Evolutionary conservation across 2,888 invertebrate species (phyloP).

Genomic region (Serrognathus titanus): DNA sequence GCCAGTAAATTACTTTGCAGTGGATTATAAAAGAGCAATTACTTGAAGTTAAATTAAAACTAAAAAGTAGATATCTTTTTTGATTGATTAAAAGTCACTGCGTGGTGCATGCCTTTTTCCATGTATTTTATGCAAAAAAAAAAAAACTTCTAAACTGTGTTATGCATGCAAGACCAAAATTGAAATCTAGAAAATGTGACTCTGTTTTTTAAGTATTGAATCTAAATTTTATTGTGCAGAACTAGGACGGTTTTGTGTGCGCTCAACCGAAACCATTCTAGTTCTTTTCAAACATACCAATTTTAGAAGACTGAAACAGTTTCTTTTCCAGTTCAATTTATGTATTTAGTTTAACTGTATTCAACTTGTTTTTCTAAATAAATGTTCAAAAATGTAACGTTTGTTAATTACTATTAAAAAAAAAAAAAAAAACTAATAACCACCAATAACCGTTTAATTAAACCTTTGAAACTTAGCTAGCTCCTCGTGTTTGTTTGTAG

Average conservation of each 20-base stretch:
- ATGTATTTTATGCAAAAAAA: neutral
- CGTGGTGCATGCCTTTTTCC: too few species aligned
- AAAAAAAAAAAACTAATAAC: too few species aligned
- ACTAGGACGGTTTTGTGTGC: neutral
- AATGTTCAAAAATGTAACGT: neutral
- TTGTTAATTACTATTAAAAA: too few species aligned
- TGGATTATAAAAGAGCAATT: too few species aligned
- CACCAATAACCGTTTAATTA: too few species aligned
- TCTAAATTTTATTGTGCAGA: neutral
- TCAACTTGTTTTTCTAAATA: conserved; percentile 2
- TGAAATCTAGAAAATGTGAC: too few species aligned
- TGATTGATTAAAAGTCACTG: too few species aligned
- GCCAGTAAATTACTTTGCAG: too few species aligned
- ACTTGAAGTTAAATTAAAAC: too few species aligned
- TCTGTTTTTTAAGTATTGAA: neutral
- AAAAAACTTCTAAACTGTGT: neutral
- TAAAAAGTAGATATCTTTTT: too few species aligned
- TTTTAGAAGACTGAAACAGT: conserved; percentile 27
- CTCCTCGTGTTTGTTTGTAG: too few species aligned
- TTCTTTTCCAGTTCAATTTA: conserved; percentile 11
- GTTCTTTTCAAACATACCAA: conserved; percentile 14
- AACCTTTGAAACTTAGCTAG: too few species aligned
- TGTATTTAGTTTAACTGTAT: neutral
- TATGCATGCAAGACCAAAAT: neutral
- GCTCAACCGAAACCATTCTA: neutral